Evolutionary conservation across 2,113 vertebrate genomes (phyloP), one percentile per base, ranked within the genome.

Genomic region (Lynx canadensis): DNA sequence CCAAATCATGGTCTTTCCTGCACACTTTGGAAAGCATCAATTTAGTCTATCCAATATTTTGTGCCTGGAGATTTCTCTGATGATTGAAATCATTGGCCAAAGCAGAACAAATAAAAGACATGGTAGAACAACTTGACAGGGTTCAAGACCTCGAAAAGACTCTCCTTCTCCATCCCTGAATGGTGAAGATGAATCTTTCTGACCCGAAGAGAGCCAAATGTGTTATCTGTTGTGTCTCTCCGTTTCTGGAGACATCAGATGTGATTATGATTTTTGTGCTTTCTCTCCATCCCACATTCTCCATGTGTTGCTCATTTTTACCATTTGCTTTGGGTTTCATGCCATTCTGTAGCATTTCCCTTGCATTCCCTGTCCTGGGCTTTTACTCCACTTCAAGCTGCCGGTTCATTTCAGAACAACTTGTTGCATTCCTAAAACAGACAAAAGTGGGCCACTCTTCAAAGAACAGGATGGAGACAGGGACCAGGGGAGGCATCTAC

Each of bases 321-420:
- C 95, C 97, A 96, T 96, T 97, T 97, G 94, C 89, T 98, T 95
- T 98, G 97, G 97, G 93, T 96, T 97, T 97, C 97, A 97, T 95
- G 87, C 96, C 97, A 85, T 91, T 83, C 97, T 95, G 96, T 86
- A 50, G 73, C 96, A 90, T 84, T 88, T 71, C 94, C 96, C 71
- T 79, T 96, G 81, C 52, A 63, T 92, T 90, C 91, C 79, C 68
- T 95, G 97, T 89, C 97, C 96, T 57, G 88, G 97, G 92, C 88
- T 91, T 96, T 98, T 66, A 91, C 73, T 79, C 97, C 65, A 66
- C 65, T 41, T 90, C 95, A 6, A 41, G n/a, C 71, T 96, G 89
- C 93, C 95, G 93, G 83, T 98, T 91, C 91, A 80, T 74, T 95
- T 98, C 93, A 96, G 89, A 97, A 89, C 27, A 94, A 55, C 57